Conservation (phyloP, 2,888 invertebrate genomes). For the Vanessa cardui region DNA sequence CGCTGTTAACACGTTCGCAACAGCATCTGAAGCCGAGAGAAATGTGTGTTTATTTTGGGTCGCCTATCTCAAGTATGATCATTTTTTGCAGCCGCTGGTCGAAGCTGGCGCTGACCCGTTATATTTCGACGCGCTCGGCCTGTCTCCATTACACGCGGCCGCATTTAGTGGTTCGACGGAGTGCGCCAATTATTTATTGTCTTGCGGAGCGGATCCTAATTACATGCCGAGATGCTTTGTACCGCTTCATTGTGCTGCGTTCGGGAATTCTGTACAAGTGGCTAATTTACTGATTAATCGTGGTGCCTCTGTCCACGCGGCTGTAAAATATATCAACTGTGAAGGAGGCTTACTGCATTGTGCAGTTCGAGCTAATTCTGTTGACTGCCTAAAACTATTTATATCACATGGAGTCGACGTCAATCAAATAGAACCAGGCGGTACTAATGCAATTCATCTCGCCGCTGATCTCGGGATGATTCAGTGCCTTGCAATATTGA, state of each 20-base stretch:
- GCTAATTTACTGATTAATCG: constrained; percentile 89
- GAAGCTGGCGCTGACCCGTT: constrained; percentile 87
- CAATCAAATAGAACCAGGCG: constrained; percentile 88
- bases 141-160: constrained; percentile 89
- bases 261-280: constrained; percentile 92
- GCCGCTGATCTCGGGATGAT: constrained; percentile 90
- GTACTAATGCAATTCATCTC: constrained; percentile 90
- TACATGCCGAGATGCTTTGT: constrained; percentile 88
- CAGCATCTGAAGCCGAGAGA: constrained; percentile 85
- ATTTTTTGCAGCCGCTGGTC: constrained; percentile 85
- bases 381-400: constrained; percentile 90
- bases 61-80: constrained; percentile 87
- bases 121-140: constrained; percentile 87
- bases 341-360: constrained; percentile 92
- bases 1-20: constrained; percentile 75
- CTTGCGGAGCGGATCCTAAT: constrained; percentile 87
- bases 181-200: constrained; percentile 86
- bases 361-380: constrained; percentile 91
- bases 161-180: constrained; percentile 90
- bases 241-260: constrained; percentile 94
- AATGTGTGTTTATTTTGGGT: constrained; percentile 89
- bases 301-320: constrained; percentile 87
- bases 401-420: constrained; percentile 89
- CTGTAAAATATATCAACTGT: constrained; percentile 85
- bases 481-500: constrained; percentile 88